Conservation (phyloP, 2,888 invertebrate genomes). For the Nymphalis c-album region DNA sequence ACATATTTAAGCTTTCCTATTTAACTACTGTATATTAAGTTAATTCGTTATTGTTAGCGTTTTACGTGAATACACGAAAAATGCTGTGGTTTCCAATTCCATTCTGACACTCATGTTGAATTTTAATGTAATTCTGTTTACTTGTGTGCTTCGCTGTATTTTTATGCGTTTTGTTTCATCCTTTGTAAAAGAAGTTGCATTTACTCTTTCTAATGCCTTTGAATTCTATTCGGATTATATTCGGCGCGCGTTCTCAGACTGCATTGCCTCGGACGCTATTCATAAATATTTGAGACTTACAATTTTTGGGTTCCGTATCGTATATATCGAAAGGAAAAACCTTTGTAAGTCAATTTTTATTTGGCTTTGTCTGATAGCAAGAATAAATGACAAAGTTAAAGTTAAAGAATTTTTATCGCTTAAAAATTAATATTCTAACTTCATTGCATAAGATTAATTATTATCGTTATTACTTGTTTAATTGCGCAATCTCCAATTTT, state of each 20-base stretch:
- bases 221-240: slow-evolving; percentile 27
- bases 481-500: too few relatives aligned
- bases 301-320: slow-evolving; percentile 15
- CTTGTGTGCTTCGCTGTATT: slow-evolving; percentile 21
- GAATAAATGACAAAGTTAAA: too few relatives aligned
- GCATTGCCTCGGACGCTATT: slow-evolving; percentile 22
- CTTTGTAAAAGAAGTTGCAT: slow-evolving; percentile 30
- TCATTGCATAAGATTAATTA: too few relatives aligned
- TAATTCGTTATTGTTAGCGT: neutral
- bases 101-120: slow-evolving; percentile 23
- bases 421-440: too few relatives aligned
- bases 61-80: slow-evolving; percentile 10
- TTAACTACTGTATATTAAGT: neutral
- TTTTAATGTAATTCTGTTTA: slow-evolving; percentile 31
- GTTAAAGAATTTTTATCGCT: too few relatives aligned
- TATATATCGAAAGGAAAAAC: neutral
- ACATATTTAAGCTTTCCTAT: too few relatives aligned
- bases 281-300: slow-evolving; percentile 26
- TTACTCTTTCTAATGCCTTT: slow-evolving; percentile 28
- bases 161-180: slow-evolving; percentile 25
- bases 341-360: neutral
- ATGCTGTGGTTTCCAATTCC: slow-evolving; percentile 13
- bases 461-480: too few relatives aligned
- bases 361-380: neutral
- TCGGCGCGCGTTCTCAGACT: slow-evolving; percentile 27